Conservation (phyloP, 2,888 invertebrate species). For the Idaea aversata region DNA sequence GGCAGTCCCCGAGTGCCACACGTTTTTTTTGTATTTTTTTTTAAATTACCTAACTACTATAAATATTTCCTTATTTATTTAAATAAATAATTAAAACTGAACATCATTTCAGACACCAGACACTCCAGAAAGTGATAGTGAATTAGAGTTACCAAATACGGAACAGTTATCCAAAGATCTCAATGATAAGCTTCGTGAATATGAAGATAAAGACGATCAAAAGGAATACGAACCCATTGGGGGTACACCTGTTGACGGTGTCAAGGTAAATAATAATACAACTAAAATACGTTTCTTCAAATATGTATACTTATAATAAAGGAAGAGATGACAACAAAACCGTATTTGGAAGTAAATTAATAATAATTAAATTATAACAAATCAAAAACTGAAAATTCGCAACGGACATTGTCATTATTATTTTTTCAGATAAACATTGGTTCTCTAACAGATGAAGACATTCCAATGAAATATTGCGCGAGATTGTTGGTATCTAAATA, state of each 20-base stretch:
- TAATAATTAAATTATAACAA: too few relatives aligned
- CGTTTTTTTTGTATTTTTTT: too few relatives aligned
- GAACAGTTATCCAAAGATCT: conserved; percentile 58
- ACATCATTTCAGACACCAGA: conserved; percentile 56
- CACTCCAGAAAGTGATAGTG: conserved; percentile 60
- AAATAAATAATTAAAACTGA: neutral
- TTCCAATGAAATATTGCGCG: conserved; percentile 85
- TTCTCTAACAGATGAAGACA: conserved; percentile 81
- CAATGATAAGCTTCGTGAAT: conserved; percentile 58
- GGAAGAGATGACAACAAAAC: too few relatives aligned
- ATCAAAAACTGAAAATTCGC: too few relatives aligned
- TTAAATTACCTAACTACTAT: too few relatives aligned
- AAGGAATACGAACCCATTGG: conserved; percentile 48
- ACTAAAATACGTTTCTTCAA: too few relatives aligned
- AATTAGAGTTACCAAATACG: conserved; percentile 46
- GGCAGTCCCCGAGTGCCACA: too few relatives aligned
- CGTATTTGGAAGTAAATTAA: too few relatives aligned
- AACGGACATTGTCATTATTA: neutral
- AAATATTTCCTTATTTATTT: too few relatives aligned
- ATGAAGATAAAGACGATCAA: conserved; percentile 44
- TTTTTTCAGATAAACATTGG: conserved; percentile 84
- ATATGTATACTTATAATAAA: too few relatives aligned
- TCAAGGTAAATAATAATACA: conserved; percentile 52
- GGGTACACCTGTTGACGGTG: conserved; percentile 32
- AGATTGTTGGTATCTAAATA: conserved; percentile 87